Evolutionary conservation across 2,797 vertebrate species (phyloP), one percentile per base, ranked within the genome.

Genomic region (Danio aesculapii): DNA sequence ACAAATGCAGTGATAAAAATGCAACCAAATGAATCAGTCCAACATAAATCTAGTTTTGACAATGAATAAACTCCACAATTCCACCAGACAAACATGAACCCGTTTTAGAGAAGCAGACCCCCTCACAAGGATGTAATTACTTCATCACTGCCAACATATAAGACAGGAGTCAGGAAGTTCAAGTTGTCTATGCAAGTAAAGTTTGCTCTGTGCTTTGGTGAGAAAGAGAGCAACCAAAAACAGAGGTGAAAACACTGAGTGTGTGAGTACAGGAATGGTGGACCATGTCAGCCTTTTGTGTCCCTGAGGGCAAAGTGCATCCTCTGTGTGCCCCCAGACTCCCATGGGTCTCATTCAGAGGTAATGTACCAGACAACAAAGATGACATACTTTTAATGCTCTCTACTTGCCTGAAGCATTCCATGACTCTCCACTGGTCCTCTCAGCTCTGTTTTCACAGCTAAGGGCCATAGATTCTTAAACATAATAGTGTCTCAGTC

Each of bases 291-390:
- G 89, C 80, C 89, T 87, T 92, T 92, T 93, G 91, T 92, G 83
- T 91, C 87, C 83, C 79, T 73, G 44, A 86, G 91, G 87, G 86
- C 91, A 91, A 87, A 93, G 91, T 90, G 90, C 91, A 92, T 92
- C 90, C 89, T 92, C 87, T 84, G 83, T 81, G 87, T 90, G 90
- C 87, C 91, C 88, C 85, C 86, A 83, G 82, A 92, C 85, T 87
- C 89, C 88, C 90, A 90, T 84, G 85, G 88, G 84, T 81, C 88
- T 92, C 92, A 94, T 94, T 95, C 93, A 93, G 86, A 87, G 90
- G 85, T 93, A 94, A 94, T 94, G 91, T 93, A 94, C 86, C 93
- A 94, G 91, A 94, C 90, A 92, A 90, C 92, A 89, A 85, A 90
- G 90, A 93, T 93, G 89, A 92, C 84, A 86, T 86, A 82, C 84